phyloP scores from a whole-genome alignment of 2,113 vertebrate genomes.

The Zapornia atra region DNA sequence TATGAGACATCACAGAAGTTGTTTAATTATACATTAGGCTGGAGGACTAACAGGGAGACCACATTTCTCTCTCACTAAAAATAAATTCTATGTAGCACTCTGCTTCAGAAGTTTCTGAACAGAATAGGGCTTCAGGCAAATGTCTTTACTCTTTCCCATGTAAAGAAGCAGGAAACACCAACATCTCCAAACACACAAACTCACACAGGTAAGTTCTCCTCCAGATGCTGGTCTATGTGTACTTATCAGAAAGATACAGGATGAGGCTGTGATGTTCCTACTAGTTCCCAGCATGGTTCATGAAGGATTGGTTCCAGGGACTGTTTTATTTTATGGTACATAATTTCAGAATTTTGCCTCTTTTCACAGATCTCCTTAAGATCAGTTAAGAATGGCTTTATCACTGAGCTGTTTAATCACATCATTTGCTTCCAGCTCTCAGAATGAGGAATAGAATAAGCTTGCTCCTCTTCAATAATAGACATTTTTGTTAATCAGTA shows the following conservation, averaged over 20 bases:
- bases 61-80: not conserved
- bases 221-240: not conserved
- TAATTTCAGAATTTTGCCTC: not conserved
- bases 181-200: not conserved
- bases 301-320: not conserved
- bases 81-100: not conserved
- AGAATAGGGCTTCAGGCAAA: not conserved
- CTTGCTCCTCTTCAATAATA: not conserved
- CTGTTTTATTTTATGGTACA: not conserved
- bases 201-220: not conserved
- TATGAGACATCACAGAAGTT: not conserved
- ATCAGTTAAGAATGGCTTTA: not conserved
- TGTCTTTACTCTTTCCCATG: not conserved
- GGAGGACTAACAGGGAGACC: not conserved
- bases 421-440: not conserved
- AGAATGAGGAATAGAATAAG: not conserved
- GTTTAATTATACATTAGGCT: not conserved
- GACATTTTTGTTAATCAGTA: not conserved
- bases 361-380: not conserved
- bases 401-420: not conserved
- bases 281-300: not conserved
- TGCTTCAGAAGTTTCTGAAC: not conserved
- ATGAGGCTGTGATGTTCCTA: not conserved
- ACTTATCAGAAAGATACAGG: not conserved
- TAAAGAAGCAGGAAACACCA: not conserved